Percentiles rank a stretch among this genome's conserved stretches.
Evolutionary conservation across 2,113 vertebrate species (phyloP).

Genomic region (Alectura lathami): DNA sequence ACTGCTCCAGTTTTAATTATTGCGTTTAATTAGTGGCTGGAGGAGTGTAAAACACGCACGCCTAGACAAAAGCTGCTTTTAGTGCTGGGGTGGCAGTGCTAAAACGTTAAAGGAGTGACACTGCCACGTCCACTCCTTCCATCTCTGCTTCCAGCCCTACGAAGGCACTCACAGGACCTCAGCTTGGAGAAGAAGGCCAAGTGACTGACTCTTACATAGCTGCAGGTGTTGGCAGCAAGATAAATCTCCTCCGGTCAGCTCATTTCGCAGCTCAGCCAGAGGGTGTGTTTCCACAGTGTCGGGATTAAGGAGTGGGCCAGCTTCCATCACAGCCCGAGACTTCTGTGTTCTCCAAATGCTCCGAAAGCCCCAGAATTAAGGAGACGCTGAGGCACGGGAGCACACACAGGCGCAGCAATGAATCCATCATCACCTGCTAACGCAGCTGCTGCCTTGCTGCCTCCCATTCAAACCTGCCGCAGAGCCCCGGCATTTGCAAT

Average conservation of each 20-base stretch:
- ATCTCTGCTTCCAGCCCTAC: neutral
- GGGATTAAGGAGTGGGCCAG: slow-evolving; percentile 24
- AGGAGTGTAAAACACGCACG: neutral
- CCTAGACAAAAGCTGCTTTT: neutral
- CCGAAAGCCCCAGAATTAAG: slow-evolving; percentile 48
- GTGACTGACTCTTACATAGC: neutral
- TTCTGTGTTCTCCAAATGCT: slow-evolving; percentile 43
- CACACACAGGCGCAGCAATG: neutral
- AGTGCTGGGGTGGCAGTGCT: neutral
- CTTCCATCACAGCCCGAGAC: slow-evolving; percentile 49
- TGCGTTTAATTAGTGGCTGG: slow-evolving; percentile 31
- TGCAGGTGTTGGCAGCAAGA: slow-evolving; percentile 30
- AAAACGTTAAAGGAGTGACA: neutral
- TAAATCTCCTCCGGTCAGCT: slow-evolving; percentile 51
- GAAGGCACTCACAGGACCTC: neutral
- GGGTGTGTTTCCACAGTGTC: neutral
- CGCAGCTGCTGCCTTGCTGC: slow-evolving; percentile 50
- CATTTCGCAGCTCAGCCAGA: slow-evolving; percentile 49
- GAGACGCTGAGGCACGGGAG: neutral
- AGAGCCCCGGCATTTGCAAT: slow-evolving; percentile 11
- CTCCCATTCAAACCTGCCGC: slow-evolving; percentile 34
- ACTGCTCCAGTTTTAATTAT: neutral
- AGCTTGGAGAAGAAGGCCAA: neutral
- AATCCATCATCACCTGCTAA: slow-evolving; percentile 69
- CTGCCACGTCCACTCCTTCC: neutral